Evolutionary conservation across 2,113 vertebrate genomes (phyloP), one percentile per base, ranked within the genome.

Genomic region (Bagarius yarrelli): DNA sequence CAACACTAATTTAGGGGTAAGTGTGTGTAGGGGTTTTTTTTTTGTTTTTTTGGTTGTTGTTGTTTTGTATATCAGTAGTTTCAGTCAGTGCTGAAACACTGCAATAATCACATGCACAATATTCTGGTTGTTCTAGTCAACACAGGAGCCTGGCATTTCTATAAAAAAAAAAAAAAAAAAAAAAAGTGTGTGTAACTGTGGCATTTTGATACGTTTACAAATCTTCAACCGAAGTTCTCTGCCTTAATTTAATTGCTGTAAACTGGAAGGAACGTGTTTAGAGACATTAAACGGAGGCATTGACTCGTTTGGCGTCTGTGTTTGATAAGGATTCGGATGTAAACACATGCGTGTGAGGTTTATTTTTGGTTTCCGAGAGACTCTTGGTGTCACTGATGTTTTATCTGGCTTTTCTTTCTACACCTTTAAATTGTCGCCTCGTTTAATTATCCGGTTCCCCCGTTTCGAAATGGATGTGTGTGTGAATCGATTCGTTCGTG

Each of bases 381-480:
- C 13, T 25, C 15, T 66, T 63, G 44, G 34, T 44, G 15, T 61
- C 55, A 23, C 13, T 23, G 30, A 34, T 74, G 27, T 71, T 32
- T 69, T 84, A n/a, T 85, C 79, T 83, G 63, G 84, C n/a, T 83
- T 87, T 87, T 23, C 87, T 89, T 84, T 82, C 83, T 85, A 6
- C 14, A 30, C 21, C 90, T 90, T 34, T 34, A 6, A 55, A 14
- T 73, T 73, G 67, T 32, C 88, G 83, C 87, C 85, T 91, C 32
- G 69, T 81, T 66, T 80, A 87, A 90, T 92, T 93, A 91, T 91
- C 92, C 91, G 91, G 90, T 91, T 92, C 86, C 83, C 90, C 89
- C 89, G 70, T 83, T 91, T 91, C 87, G 87, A 86, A 91, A 89
- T 87, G 89, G 81, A 91, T 89, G 84, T 88, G 91, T 88, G 91